Conservation (phyloP, 2,888 invertebrate species). For the Anticlea derivata region DNA sequence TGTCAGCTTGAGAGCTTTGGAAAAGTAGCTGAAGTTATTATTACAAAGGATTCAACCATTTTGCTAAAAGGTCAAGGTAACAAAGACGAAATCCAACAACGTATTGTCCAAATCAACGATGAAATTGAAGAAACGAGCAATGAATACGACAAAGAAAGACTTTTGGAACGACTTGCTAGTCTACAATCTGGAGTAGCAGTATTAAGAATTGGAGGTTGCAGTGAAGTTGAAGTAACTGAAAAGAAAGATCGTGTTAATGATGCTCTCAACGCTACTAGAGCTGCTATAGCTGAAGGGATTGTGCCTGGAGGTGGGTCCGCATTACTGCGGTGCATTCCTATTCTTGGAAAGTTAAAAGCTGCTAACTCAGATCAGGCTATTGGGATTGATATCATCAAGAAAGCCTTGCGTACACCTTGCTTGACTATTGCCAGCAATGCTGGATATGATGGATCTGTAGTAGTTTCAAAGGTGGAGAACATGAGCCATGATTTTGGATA, state of each 20-base stretch:
- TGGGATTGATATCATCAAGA: conserved; percentile 92
- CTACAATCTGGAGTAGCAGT: conserved; percentile 92
- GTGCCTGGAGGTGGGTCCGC: conserved; percentile 98
- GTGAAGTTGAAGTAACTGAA: conserved; percentile 96
- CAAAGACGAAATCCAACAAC: conserved; percentile 88
- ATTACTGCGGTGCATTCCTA: conserved; percentile 90
- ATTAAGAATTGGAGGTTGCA: conserved; percentile 92
- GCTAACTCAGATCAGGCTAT: conserved; percentile 90
- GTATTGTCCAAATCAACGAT: conserved; percentile 91
- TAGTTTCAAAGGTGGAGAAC: conserved; percentile 94
- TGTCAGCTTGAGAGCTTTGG: conserved; percentile 91
- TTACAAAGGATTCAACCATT: conserved; percentile 97
- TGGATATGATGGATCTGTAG: conserved; percentile 93
- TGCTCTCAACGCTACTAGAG: conserved; percentile 96
- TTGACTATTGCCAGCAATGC: conserved; percentile 95
- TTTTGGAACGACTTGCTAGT: conserved; percentile 94
- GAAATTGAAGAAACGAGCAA: conserved; percentile 92
- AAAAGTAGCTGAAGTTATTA: conserved; percentile 92
- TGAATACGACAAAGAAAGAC: conserved; percentile 95
- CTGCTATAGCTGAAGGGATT: conserved; percentile 97
- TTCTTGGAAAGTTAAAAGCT: conserved; percentile 85
- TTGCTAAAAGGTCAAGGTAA: conserved; percentile 88
- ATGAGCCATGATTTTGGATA: conserved; percentile 90
- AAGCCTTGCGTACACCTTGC: conserved; percentile 93
- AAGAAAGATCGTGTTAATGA: conserved; percentile 98